Evolutionary conservation across 2,888 invertebrate species (phyloP).

Genomic region (Harpagoxenus sublaevis): DNA sequence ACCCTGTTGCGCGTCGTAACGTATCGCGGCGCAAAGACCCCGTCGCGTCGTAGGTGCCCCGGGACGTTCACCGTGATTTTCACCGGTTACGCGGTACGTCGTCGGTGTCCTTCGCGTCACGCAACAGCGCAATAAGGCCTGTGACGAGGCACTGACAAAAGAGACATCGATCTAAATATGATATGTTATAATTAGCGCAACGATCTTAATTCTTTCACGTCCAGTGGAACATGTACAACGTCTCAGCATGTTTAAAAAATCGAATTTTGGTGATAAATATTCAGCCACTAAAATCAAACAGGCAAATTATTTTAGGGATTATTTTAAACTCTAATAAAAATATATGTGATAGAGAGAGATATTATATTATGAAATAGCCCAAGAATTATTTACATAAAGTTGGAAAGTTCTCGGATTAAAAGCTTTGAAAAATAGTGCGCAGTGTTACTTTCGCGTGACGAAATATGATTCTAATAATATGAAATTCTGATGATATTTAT

Average conservation of each 20-base stretch:
- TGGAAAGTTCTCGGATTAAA: neutral
- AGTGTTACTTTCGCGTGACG: neutral
- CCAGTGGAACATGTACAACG: no score
- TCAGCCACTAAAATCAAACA: neutral
- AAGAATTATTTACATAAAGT: neutral
- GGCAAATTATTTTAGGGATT: neutral
- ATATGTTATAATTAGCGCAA: neutral
- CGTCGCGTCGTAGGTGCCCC: neutral
- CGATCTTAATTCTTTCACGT: neutral
- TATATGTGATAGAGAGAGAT: neutral
- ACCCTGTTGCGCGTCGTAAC: neutral
- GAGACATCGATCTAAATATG: neutral
- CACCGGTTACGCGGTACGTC: neutral
- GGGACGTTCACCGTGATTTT: neutral
- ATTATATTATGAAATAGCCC: neutral
- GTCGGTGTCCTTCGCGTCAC: conserved; percentile 29
- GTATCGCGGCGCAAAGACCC: conserved; percentile 14
- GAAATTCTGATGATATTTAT: conserved; percentile 1
- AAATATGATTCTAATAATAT: neutral
- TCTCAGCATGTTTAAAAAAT: neutral
- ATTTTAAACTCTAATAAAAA: neutral
- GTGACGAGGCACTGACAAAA: neutral
- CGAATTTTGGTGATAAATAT: neutral
- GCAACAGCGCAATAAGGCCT: neutral
- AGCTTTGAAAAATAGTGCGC: neutral